Evolutionary conservation across 2,888 invertebrate genomes (phyloP).

Genomic region (Drosophila hamatofila): DNA sequence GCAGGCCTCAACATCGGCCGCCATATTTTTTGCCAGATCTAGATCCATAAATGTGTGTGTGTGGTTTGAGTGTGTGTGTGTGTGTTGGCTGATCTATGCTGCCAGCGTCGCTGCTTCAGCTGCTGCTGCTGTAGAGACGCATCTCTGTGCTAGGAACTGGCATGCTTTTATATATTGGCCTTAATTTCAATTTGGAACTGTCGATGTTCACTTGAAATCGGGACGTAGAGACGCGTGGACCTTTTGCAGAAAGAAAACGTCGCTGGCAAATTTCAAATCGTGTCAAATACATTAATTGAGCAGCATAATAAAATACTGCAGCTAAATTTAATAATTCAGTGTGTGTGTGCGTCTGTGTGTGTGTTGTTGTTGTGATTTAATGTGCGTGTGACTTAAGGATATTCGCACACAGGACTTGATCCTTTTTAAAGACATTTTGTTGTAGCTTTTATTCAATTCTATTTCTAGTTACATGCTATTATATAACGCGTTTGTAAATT

Average conservation of each 20-base stretch:
- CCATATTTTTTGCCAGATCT: conserved; percentile 66
- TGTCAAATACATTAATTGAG: conserved; percentile 50
- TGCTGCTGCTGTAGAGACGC: conserved; percentile 64
- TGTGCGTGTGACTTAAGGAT: conserved; percentile 34
- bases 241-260: conserved; percentile 65
- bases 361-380: not conserved
- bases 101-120: conserved; percentile 45
- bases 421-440: conserved; percentile 14
- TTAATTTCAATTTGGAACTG: conserved; percentile 84
- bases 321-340: conserved; percentile 4
- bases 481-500: conserved; percentile 38
- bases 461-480: conserved; percentile 24
- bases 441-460: conserved; percentile 7
- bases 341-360: conserved; percentile 6
- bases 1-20: conserved; percentile 48
- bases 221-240: conserved; percentile 85
- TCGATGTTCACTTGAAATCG: conserved; percentile 85
- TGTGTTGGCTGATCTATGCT: conserved; percentile 61
- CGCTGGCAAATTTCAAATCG: conserved; percentile 72
- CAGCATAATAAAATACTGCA: conserved; percentile 13
- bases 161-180: conserved; percentile 80
- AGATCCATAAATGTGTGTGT: conserved; percentile 27
- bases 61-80: conserved; percentile 22
- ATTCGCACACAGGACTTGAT: conserved; percentile 16
- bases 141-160: conserved; percentile 72